Evolutionary conservation across 2,888 invertebrate species (phyloP).

Genomic region (Erebia epiphron): DNA sequence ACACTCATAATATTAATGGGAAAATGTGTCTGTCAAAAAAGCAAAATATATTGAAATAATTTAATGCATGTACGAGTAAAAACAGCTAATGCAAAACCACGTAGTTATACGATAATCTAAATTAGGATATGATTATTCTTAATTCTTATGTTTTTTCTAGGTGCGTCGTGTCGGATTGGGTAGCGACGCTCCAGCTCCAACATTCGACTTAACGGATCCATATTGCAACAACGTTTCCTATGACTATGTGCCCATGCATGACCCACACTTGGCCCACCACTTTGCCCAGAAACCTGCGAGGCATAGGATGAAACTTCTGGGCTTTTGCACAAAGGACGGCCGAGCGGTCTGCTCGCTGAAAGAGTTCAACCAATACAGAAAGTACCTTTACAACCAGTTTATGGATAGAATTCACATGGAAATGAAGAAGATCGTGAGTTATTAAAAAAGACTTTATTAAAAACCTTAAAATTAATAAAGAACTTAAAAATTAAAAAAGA

Average conservation of each 20-base stretch:
- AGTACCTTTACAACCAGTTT: slow-evolving; percentile 81
- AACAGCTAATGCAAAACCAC: too few species aligned
- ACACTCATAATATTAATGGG: too few species aligned
- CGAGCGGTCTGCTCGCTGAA: slow-evolving; percentile 85
- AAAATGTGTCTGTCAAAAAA: too few species aligned
- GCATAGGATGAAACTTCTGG: slow-evolving; percentile 74
- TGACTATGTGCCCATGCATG: slow-evolving; percentile 83
- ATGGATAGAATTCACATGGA: slow-evolving; percentile 79
- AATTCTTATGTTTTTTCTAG: slow-evolving; percentile 47
- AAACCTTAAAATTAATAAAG: too few species aligned
- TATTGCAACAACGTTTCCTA: slow-evolving; percentile 75
- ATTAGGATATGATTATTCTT: too few species aligned
- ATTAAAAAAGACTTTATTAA: not conserved
- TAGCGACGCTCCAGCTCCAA: slow-evolving; percentile 53
- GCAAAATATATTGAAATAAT: too few species aligned
- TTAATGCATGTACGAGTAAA: too few species aligned
- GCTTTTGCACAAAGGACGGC: slow-evolving; percentile 82
- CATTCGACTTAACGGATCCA: slow-evolving; percentile 73
- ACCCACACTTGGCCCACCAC: slow-evolving; percentile 80
- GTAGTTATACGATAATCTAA: too few species aligned
- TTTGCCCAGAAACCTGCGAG: slow-evolving; percentile 70
- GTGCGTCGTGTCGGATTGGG: slow-evolving; percentile 69
- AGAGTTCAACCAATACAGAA: slow-evolving; percentile 85
- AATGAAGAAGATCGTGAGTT: slow-evolving; percentile 65
- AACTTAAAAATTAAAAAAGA: not conserved